Percentiles rank a stretch among this genome's conserved stretches.
Evolutionary conservation across 2,888 invertebrate genomes (phyloP).

Genomic region (Acanthosepion lycidas): DNA sequence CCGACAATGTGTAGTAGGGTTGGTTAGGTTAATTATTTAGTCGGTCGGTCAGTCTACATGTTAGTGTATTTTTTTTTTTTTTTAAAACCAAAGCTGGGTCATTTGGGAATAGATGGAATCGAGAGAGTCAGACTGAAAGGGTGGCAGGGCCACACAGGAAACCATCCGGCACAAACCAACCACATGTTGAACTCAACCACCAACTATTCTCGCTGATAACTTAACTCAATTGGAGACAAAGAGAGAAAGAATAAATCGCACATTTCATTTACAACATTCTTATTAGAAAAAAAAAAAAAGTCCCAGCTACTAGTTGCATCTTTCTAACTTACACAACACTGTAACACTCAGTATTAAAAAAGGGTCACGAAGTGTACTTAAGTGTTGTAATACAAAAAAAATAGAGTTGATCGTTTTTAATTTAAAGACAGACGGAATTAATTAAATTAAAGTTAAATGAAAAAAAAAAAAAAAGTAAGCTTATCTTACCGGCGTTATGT

Average conservation of each 20-base stretch:
- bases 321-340: too few species aligned
- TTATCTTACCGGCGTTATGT: not conserved
- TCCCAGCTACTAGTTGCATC: not conserved
- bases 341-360: too few species aligned
- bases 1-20: too few species aligned
- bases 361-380: too few species aligned
- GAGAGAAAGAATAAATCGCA: not conserved
- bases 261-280: not conserved
- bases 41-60: not conserved
- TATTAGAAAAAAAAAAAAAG: not conserved
- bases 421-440: too few species aligned
- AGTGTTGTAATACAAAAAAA: too few species aligned
- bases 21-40: not conserved
- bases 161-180: not conserved
- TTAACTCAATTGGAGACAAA: not conserved
- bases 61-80: not conserved
- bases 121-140: not conserved
- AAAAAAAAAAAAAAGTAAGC: not conserved
- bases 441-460: too few species aligned
- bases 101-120: not conserved
- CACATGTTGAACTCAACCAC: not conserved
- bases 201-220: not conserved
- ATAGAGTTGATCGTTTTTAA: too few species aligned
- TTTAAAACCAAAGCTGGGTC: not conserved
- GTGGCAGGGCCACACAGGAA: not conserved